Percentiles rank a stretch among this genome's conserved stretches.
Evolutionary conservation across 2,113 vertebrate species (phyloP).

Genomic region (Tichodroma muraria): DNA sequence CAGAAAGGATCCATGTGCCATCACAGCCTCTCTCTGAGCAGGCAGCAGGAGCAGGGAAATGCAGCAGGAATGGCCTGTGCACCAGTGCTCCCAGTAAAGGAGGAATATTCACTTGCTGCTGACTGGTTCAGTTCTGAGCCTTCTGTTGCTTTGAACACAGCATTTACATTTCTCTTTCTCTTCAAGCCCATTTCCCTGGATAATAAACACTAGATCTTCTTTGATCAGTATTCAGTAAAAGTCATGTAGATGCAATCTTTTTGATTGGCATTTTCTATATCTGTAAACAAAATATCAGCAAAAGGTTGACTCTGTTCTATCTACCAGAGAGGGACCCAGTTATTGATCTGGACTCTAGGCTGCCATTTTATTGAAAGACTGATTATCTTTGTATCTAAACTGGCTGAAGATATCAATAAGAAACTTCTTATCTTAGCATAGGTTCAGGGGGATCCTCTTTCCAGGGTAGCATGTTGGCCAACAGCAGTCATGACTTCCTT

Average conservation of each 20-base stretch:
- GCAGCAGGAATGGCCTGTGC: not conserved
- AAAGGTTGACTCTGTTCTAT: slow-evolving; percentile 2
- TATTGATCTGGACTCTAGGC: not conserved
- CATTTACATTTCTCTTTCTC: not conserved
- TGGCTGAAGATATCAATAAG: not conserved
- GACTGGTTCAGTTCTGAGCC: not conserved
- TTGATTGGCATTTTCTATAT: slow-evolving; percentile 21
- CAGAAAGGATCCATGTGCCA: not conserved
- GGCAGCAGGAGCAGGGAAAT: not conserved
- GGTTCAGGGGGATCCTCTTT: not conserved
- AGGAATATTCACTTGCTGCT: not conserved
- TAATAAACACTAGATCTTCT: not conserved
- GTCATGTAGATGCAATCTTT: not conserved
- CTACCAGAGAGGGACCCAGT: not conserved
- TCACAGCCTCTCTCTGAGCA: not conserved
- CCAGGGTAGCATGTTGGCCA: not conserved
- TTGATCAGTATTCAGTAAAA: slow-evolving; percentile 27
- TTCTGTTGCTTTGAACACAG: not conserved
- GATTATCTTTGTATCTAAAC: slow-evolving; percentile 26
- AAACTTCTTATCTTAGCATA: not conserved
- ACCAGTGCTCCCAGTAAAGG: not conserved
- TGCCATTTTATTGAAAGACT: slow-evolving; percentile 35
- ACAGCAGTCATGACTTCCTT: not conserved
- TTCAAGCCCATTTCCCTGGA: not conserved
- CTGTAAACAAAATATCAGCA: slow-evolving; percentile 44